A percentile compares a stretch with the other conserved stretches of the same genome.
Conservation (phyloP, 1,140 invertebrate species). For the Platorchestia sp. region DNA sequence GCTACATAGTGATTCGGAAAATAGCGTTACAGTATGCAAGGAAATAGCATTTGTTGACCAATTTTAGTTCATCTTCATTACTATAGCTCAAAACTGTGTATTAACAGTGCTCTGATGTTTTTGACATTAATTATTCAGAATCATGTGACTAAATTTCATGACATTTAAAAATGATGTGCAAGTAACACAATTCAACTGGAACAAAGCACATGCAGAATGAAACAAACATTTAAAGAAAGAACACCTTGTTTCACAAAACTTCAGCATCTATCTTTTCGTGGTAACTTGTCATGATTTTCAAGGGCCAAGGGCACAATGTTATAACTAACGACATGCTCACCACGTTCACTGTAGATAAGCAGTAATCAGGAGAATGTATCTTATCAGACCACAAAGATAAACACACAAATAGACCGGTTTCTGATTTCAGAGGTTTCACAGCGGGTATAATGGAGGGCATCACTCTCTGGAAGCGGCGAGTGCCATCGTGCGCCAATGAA, state of each 20-base stretch:
- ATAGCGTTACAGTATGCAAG: no score
- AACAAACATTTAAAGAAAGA: neutral
- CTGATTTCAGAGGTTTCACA: neutral
- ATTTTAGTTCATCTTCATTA: neutral
- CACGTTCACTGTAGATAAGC: neutral
- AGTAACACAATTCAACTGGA: neutral
- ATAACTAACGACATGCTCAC: neutral
- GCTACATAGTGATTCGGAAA: neutral
- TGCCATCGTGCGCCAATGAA: no score
- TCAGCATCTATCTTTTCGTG: neutral
- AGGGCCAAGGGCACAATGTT: neutral
- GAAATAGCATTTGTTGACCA: neutral
- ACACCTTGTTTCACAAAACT: neutral
- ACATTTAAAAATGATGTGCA: neutral
- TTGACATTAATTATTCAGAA: no score
- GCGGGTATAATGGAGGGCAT: neutral
- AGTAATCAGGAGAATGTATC: neutral
- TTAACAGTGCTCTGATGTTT: neutral
- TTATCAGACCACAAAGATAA: neutral
- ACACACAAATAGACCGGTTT: neutral
- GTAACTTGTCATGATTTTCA: neutral
- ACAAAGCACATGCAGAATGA: neutral
- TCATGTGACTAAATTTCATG: no score
- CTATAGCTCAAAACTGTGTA: neutral
- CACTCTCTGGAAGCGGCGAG: no score